Evolutionary conservation across 2,797 vertebrate genomes (phyloP).

Genomic region (Trachops cirrhosus): DNA sequence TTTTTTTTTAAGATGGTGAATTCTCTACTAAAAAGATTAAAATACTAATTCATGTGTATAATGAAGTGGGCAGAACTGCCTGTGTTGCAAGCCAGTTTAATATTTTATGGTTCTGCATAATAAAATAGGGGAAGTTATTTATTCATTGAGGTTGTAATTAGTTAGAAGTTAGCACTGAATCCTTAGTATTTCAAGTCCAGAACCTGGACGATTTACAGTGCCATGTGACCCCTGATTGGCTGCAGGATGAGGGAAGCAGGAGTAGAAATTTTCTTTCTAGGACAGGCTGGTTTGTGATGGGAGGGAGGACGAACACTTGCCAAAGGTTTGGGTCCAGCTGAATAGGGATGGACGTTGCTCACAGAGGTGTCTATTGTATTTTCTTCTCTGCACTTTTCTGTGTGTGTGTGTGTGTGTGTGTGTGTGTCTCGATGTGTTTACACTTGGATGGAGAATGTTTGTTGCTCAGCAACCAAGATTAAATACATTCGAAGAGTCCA

Average conservation of each 20-base stretch:
- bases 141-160: not conserved
- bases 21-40: slow-evolving; percentile 15
- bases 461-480: slow-evolving; percentile 23
- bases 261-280: slow-evolving; percentile 68
- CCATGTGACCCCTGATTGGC: not conserved
- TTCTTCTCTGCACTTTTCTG: slow-evolving; percentile 39
- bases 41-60: not conserved
- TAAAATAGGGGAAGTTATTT: slow-evolving; percentile 34
- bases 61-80: not conserved
- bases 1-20: slow-evolving; percentile 9
- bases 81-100: not conserved
- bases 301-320: slow-evolving; percentile 67
- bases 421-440: not conserved
- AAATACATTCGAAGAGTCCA: slow-evolving; percentile 50
- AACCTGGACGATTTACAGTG: slow-evolving; percentile 32
- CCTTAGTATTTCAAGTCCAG: slow-evolving; percentile 51
- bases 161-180: slow-evolving; percentile 28
- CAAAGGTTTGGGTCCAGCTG: slow-evolving; percentile 76
- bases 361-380: slow-evolving; percentile 81
- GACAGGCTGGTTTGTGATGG: slow-evolving; percentile 67
- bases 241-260: slow-evolving; percentile 74
- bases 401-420: not conserved
- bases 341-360: slow-evolving; percentile 81
- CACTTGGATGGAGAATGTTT: slow-evolving; percentile 28
- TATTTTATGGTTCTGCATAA: slow-evolving; percentile 52